These are phyloP conservation scores for Dolichallabes microphthalmus DNA, from an alignment of 2,113 vertebrate species.

Conservation along the genomic window DNA sequence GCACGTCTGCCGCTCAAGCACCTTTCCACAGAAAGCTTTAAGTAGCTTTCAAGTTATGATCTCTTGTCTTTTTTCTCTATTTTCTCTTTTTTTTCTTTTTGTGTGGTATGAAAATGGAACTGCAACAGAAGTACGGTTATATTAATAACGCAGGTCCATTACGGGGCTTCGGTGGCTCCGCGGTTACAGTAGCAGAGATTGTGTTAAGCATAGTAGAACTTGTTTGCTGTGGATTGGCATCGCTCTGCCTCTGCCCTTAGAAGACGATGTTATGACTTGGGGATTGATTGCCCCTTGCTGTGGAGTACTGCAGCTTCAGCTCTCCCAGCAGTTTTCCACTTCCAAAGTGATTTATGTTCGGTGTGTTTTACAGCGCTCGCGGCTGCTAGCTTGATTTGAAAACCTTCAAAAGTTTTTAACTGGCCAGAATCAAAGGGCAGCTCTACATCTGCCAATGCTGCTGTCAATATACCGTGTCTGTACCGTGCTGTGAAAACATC, in stretches of 20 bases:
- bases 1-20: background rate
- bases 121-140: background rate
- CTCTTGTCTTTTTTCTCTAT: background rate
- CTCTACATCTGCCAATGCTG: slow-evolving; percentile 14
- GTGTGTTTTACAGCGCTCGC: background rate
- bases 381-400: slow-evolving; percentile 9
- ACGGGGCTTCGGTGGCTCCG: background rate
- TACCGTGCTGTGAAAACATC: too few relatives aligned
- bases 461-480: background rate
- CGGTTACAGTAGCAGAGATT: slow-evolving; percentile 11
- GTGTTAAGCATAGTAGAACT: slow-evolving; percentile 15
- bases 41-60: background rate
- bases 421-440: background rate
- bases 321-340: slow-evolving; percentile 27
- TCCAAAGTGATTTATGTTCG: slow-evolving; percentile 25
- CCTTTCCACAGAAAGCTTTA: slow-evolving; percentile 20
- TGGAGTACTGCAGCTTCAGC: slow-evolving; percentile 20
- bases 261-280: slow-evolving; percentile 41
- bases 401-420: slow-evolving; percentile 13
- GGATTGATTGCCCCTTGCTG: slow-evolving; percentile 32
- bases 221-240: slow-evolving; percentile 15
- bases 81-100: background rate
- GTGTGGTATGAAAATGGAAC: background rate
- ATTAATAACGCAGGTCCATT: background rate
- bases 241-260: background rate